These are phyloP conservation scores for Megalonaias nervosa DNA, from an alignment of 1,140 invertebrate species.

Conservation along the genomic window DNA sequence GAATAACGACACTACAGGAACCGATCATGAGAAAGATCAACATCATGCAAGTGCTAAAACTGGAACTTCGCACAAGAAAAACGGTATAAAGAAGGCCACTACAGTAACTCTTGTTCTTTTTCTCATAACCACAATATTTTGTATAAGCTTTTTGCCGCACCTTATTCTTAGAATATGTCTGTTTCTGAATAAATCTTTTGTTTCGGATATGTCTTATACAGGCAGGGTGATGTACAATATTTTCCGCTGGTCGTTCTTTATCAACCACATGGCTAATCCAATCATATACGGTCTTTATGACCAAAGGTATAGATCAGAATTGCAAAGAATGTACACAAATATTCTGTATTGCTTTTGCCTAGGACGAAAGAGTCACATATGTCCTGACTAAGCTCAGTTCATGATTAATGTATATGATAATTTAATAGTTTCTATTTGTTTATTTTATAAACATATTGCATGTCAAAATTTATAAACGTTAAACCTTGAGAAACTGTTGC, in stretches of 20 bases:
- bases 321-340: no score
- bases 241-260: conserved; percentile 49
- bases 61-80: not conserved
- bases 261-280: conserved; percentile 51
- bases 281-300: conserved; percentile 58
- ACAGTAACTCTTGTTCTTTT: conserved; percentile 51
- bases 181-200: conserved; percentile 43
- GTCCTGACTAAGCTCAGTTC: no score
- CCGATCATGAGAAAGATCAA: no score
- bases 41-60: no score
- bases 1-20: no score
- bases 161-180: conserved; percentile 41
- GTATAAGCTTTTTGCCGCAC: conserved; percentile 55
- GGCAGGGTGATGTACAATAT: conserved; percentile 48
- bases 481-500: no score
- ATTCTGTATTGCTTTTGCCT: no score
- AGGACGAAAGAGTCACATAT: no score
- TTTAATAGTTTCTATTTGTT: no score
- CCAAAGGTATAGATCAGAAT: not conserved
- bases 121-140: conserved; percentile 49
- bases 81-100: conserved; percentile 5
- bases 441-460: no score
- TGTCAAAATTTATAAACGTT: no score
- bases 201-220: conserved; percentile 10
- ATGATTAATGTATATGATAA: no score